Conservation (phyloP, 2,113 vertebrate genomes). For the Hippocampus comes region DNA sequence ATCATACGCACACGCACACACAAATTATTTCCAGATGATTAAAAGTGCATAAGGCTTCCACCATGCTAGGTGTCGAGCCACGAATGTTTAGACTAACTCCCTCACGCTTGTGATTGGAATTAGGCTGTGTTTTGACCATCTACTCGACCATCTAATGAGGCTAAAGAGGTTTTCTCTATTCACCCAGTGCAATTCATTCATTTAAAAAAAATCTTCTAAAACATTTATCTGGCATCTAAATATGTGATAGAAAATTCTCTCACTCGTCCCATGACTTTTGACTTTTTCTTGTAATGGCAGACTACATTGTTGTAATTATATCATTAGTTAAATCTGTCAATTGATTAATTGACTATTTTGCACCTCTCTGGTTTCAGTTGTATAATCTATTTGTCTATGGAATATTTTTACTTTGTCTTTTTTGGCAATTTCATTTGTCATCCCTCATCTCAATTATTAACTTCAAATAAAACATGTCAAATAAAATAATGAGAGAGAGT, state of each 20-base stretch:
- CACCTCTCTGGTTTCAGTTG: background rate
- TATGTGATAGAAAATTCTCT: background rate
- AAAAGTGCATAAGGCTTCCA: slow-evolving; percentile 2
- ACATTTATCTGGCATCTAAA: background rate
- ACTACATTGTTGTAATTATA: slow-evolving; percentile 45
- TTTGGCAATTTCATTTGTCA: background rate
- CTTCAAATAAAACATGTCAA: background rate
- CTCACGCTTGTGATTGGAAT: slow-evolving; percentile 9
- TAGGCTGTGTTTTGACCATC: slow-evolving; percentile 1
- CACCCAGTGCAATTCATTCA: background rate
- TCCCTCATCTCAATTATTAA: background rate
- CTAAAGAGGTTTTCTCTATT: slow-evolving; percentile 8
- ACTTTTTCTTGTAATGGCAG: slow-evolving; percentile 10
- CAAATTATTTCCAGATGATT: slow-evolving; percentile 2
- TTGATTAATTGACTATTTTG: background rate
- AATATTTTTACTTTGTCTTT: background rate
- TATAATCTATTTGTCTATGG: background rate
- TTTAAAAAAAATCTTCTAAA: background rate
- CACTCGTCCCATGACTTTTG: slow-evolving; percentile 1
- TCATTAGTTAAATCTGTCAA: slow-evolving; percentile 39
- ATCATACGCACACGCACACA: slow-evolving; percentile 1
- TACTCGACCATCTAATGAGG: slow-evolving; percentile 8
- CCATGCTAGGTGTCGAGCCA: background rate
- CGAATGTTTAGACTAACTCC: background rate
- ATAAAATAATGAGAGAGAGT: background rate